Evolutionary conservation across 1,140 invertebrate genomes (phyloP).

Genomic region (Brachionus koreanus): DNA sequence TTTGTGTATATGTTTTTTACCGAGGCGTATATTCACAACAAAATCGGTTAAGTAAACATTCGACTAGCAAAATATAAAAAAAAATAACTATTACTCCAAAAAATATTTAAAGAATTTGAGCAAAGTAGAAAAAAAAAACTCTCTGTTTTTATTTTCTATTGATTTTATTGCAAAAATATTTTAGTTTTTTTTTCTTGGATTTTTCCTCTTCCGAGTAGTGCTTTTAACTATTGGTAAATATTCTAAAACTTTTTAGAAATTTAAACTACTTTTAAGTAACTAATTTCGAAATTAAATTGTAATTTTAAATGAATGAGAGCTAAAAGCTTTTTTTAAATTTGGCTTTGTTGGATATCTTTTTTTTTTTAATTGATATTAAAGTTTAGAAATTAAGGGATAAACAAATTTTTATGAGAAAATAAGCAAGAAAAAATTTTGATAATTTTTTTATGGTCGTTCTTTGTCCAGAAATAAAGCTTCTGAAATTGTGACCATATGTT

Average conservation of each 20-base stretch:
- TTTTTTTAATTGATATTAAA: neutral
- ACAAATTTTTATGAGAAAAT: neutral
- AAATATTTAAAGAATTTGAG: neutral
- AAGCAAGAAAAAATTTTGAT: neutral
- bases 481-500: constrained; percentile 9
- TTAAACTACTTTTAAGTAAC: neutral
- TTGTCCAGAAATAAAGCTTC: constrained; percentile 18
- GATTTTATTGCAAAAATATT: neutral
- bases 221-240: neutral
- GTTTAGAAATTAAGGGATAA: neutral
- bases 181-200: neutral
- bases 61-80: neutral
- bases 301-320: neutral
- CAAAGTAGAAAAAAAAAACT: neutral
- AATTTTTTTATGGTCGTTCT: neutral
- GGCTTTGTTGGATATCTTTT: neutral
- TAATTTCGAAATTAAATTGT: neutral
- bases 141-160: neutral
- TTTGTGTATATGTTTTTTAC: neutral
- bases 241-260: neutral
- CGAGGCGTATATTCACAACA: neutral
- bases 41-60: neutral
- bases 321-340: neutral
- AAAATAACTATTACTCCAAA: neutral
- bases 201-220: neutral